These are phyloP conservation scores for Ophion costatus DNA, from an alignment of 2,888 invertebrate genomes.

Conservation along the genomic window DNA sequence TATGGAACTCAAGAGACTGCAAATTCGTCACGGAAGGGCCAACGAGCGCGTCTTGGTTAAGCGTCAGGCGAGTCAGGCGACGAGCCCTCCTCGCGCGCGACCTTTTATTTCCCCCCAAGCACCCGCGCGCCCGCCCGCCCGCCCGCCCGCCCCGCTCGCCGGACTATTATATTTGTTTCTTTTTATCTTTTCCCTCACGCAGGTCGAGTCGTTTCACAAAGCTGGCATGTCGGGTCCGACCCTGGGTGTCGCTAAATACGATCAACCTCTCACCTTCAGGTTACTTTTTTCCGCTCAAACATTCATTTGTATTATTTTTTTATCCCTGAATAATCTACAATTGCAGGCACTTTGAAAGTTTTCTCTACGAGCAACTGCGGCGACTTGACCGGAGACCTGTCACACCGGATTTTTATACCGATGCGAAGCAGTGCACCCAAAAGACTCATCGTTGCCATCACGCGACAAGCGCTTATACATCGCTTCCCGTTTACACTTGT, in stretches of 20 bases:
- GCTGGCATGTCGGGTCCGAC: constrained; percentile 81
- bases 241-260: constrained; percentile 81
- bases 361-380: constrained; percentile 93
- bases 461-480: constrained; percentile 95
- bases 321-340: background rate
- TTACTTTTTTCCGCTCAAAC: constrained; percentile 47
- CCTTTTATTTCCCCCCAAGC: background rate
- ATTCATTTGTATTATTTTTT: background rate
- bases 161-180: background rate
- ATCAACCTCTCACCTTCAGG: constrained; percentile 81
- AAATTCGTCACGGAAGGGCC: constrained; percentile 94
- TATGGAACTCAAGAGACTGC: constrained; percentile 94
- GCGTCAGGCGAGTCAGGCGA: constrained; percentile 89
- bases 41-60: constrained; percentile 95
- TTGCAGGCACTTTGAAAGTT: constrained; percentile 89
- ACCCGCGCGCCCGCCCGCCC: too few species aligned
- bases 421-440: constrained; percentile 92
- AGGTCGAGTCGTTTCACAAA: constrained; percentile 81
- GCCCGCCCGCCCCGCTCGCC: background rate
- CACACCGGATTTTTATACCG: constrained; percentile 85
- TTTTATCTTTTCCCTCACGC: constrained; percentile 1
- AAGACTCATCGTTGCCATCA: constrained; percentile 96
- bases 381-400: constrained; percentile 88
- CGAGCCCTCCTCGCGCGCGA: background rate
- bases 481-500: constrained; percentile 87